Conservation (phyloP, 2,888 invertebrate species). For the Himalopsyche anomala region DNA sequence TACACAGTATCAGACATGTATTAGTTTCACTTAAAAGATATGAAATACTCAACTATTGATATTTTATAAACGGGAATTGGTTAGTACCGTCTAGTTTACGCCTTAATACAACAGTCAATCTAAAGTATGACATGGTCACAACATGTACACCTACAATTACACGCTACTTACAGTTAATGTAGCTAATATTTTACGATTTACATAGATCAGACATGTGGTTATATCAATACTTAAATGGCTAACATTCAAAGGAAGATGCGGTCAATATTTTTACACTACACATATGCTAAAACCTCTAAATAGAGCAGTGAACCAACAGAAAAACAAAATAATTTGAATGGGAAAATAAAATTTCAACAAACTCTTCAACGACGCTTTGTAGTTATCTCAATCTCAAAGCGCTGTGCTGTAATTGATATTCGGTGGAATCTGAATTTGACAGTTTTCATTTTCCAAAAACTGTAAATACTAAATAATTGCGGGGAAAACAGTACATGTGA, state of each 20-base stretch:
- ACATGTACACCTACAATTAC: constrained; percentile 59
- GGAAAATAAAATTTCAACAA: no score
- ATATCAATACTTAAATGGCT: constrained; percentile 60
- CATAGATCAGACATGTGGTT: constrained; percentile 66
- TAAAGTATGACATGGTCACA: constrained; percentile 61
- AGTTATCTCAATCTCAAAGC: no score
- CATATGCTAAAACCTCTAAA: neutral
- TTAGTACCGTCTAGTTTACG: constrained; percentile 9
- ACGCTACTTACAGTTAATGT: constrained; percentile 48
- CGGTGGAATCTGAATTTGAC: no score
- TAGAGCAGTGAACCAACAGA: neutral
- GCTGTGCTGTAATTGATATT: no score
- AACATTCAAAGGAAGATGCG: constrained; percentile 63
- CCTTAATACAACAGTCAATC: constrained; percentile 48
- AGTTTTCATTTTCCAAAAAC: no score
- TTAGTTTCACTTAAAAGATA: constrained; percentile 69
- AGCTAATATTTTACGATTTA: constrained; percentile 56
- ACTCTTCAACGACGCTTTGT: no score
- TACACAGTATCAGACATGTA: constrained; percentile 82
- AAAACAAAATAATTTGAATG: neutral
- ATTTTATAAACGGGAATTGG: constrained; percentile 15
- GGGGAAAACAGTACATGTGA: no score
- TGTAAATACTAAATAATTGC: no score
- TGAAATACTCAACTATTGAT: constrained; percentile 44
- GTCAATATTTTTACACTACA: neutral